phyloP scores from a whole-genome alignment of 2,888 invertebrate species.

The Meteorus colon region DNA sequence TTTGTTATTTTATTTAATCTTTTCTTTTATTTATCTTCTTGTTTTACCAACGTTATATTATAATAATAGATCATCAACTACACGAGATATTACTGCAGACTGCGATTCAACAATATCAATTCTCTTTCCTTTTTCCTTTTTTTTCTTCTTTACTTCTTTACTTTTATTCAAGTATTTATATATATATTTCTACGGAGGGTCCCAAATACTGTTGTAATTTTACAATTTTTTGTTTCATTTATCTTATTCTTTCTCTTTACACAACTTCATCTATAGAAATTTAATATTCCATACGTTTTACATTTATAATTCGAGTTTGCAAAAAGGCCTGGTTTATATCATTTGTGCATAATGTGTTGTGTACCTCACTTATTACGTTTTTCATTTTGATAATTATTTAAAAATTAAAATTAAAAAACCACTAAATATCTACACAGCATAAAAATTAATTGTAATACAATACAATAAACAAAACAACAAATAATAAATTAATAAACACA shows the following conservation, averaged over 20 bases:
- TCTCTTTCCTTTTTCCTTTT: neutral
- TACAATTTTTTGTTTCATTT: slow-evolving; percentile 31
- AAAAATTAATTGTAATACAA: no score
- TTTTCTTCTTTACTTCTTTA: neutral
- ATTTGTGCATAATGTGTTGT: slow-evolving; percentile 57
- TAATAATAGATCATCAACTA: no score
- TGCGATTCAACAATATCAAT: slow-evolving; percentile 21
- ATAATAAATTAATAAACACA: neutral
- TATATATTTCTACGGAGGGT: slow-evolving; percentile 58
- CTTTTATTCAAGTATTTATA: neutral
- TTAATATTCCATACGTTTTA: slow-evolving; percentile 43
- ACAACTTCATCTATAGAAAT: slow-evolving; percentile 34
- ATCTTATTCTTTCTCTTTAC: slow-evolving; percentile 38
- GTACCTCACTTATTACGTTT: slow-evolving; percentile 48
- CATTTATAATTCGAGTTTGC: slow-evolving; percentile 51
- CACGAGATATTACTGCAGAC: neutral
- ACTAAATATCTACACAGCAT: no score
- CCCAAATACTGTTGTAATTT: slow-evolving; percentile 58
- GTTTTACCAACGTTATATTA: neutral
- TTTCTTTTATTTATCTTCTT: no score
- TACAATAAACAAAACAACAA: no score
- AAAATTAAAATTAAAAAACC: no score
- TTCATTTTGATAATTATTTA: neutral
- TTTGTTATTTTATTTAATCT: neutral
- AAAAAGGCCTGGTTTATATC: slow-evolving; percentile 50